Evolutionary conservation across 2,888 invertebrate genomes (phyloP).

Genomic region (Eustalomyia histrio): DNA sequence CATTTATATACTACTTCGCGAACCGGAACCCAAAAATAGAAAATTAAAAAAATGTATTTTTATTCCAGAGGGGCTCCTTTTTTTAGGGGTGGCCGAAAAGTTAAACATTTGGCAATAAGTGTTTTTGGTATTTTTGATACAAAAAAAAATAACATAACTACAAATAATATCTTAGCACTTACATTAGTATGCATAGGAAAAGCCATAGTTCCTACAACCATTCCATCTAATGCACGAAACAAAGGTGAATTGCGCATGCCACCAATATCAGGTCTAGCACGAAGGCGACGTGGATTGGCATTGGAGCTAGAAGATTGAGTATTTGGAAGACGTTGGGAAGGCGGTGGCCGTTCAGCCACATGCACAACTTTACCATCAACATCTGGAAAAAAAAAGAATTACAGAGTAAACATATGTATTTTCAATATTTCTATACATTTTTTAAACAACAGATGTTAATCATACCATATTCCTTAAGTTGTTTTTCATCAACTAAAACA

Average conservation of each 20-base stretch:
- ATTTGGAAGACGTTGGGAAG: conserved; percentile 79
- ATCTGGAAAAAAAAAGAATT: conserved; percentile 80
- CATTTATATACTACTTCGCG: too few relatives aligned
- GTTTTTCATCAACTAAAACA: conserved; percentile 93
- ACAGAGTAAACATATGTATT: too few relatives aligned
- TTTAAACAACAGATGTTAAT: background rate
- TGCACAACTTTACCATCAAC: conserved; percentile 95
- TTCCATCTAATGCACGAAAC: conserved; percentile 77
- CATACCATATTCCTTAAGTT: conserved; percentile 90
- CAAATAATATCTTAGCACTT: conserved; percentile 32
- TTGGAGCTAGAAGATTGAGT: conserved; percentile 69
- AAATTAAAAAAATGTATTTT: too few relatives aligned
- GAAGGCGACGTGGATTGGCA: conserved; percentile 74
- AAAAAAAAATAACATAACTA: too few relatives aligned
- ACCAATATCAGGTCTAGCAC: conserved; percentile 70
- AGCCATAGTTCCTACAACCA: conserved; percentile 79
- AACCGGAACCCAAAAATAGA: too few relatives aligned
- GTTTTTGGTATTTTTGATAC: too few relatives aligned
- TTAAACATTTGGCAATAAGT: too few relatives aligned
- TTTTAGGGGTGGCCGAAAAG: too few relatives aligned
- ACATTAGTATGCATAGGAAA: conserved; percentile 76
- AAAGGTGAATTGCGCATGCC: conserved; percentile 77
- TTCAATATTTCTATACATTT: background rate
- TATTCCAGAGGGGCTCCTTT: too few relatives aligned
- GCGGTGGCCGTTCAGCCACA: conserved; percentile 93